phyloP scores from a whole-genome alignment of 2,888 invertebrate genomes.

The Trissoscelio sp. region DNA sequence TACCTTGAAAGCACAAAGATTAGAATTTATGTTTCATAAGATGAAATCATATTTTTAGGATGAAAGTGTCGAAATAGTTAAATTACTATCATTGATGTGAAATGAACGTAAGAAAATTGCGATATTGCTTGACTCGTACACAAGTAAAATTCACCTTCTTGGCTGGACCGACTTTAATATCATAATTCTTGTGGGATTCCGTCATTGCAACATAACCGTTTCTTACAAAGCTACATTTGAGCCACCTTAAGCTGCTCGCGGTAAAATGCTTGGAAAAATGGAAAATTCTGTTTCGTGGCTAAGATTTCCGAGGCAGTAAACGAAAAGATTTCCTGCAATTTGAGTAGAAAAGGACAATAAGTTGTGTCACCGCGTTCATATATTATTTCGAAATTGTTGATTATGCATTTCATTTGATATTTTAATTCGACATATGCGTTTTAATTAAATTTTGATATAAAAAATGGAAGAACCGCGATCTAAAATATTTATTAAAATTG shows the following conservation, averaged over 20 bases:
- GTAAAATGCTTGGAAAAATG: conserved; percentile 60
- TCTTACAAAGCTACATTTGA: conserved; percentile 64
- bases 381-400: background rate
- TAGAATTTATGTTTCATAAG: conserved; percentile 1
- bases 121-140: conserved; percentile 17
- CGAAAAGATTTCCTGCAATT: conserved; percentile 34
- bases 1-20: no score
- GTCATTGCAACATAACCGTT: conserved; percentile 65
- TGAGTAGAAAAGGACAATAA: conserved; percentile 27
- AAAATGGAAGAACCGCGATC: no score
- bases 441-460: conserved; percentile 5
- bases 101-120: conserved; percentile 24
- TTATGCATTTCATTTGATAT: no score
- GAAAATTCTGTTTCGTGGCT: conserved; percentile 53
- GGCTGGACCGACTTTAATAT: conserved; percentile 55
- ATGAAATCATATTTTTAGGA: background rate
- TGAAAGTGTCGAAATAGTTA: conserved; percentile 16
- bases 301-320: conserved; percentile 36
- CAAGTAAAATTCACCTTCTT: conserved; percentile 47
- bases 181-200: conserved; percentile 62
- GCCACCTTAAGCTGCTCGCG: conserved; percentile 62
- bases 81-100: conserved; percentile 18
- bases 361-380: no score
- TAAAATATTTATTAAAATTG: no score
- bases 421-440: background rate